These are phyloP conservation scores for Xiphorhynchus erythropygius DNA, from an alignment of 2,797 vertebrate genomes.

Conservation along the genomic window DNA sequence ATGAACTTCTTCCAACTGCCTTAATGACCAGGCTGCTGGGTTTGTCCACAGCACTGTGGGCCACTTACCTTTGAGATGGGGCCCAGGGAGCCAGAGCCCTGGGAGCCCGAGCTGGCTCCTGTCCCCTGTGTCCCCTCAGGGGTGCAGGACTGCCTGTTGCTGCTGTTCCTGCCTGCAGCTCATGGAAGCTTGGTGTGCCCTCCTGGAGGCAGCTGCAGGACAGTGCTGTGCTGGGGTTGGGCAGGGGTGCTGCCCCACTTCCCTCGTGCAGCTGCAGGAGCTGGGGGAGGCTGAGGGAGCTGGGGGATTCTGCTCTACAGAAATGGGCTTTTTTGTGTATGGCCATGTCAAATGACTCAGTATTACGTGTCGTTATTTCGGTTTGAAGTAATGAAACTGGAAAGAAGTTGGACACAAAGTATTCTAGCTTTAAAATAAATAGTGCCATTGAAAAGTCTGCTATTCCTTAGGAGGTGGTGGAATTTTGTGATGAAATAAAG, in stretches of 20 bases:
- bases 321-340: neutral
- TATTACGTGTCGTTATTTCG: neutral
- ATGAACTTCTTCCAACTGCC: neutral
- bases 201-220: rapidly evolving
- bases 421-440: neutral
- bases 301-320: neutral
- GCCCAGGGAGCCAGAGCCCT: neutral
- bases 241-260: neutral
- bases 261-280: neutral
- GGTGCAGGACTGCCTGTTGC: rapidly evolving
- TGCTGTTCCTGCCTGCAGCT: rapidly evolving
- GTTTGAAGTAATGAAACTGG: neutral
- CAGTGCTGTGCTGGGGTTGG: rapidly evolving
- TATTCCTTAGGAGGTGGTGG: neutral
- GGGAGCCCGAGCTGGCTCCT: neutral
- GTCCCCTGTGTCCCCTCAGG: rapidly evolving
- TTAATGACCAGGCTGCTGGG: neutral
- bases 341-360: neutral
- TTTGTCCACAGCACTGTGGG: neutral
- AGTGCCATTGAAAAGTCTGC: neutral
- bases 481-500: neutral
- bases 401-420: neutral
- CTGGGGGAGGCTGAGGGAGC: rapidly evolving
- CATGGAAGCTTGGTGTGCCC: rapidly evolving
- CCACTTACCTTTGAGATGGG: rapidly evolving